These are phyloP conservation scores for Drosophila gunungcola DNA, from an alignment of 1,140 invertebrate species.

Conservation along the genomic window DNA sequence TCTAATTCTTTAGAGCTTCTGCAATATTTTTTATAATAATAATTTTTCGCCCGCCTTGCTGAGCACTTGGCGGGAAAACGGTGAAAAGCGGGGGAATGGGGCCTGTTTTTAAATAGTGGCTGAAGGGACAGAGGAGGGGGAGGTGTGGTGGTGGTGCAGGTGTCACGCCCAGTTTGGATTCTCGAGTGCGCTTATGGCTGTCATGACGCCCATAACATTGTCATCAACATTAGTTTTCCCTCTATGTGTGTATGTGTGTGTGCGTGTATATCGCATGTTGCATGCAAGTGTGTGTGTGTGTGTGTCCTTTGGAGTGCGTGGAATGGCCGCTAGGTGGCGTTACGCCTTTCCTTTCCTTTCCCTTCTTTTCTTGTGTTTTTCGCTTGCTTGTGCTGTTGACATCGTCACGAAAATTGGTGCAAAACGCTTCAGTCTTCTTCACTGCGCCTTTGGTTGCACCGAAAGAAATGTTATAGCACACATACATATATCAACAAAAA, in stretches of 20 bases:
- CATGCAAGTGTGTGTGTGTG: conserved; percentile 1
- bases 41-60: conserved; percentile 40
- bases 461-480: background rate
- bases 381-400: conserved; percentile 53
- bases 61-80: conserved; percentile 9
- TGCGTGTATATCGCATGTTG: background rate
- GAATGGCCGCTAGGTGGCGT: conserved; percentile 45
- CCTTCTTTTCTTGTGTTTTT: conserved; percentile 7
- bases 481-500: too few species aligned
- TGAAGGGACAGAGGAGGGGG: background rate
- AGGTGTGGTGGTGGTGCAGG: conserved; percentile 44
- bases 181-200: conserved; percentile 82
- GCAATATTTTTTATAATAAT: conserved; percentile 55
- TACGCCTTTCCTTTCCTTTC: conserved; percentile 16
- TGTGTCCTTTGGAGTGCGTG: conserved; percentile 21
- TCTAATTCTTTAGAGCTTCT: conserved; percentile 36
- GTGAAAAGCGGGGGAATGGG: background rate
- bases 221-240: conserved; percentile 80
- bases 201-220: conserved; percentile 83
- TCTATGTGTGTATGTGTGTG: conserved; percentile 1
- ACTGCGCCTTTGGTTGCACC: conserved; percentile 29
- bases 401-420: conserved; percentile 81
- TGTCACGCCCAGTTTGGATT: conserved; percentile 63
- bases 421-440: conserved; percentile 66
- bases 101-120: too few species aligned